These are phyloP conservation scores for Latrodectus hesperus DNA, from an alignment of 2,888 invertebrate genomes.

Conservation along the genomic window DNA sequence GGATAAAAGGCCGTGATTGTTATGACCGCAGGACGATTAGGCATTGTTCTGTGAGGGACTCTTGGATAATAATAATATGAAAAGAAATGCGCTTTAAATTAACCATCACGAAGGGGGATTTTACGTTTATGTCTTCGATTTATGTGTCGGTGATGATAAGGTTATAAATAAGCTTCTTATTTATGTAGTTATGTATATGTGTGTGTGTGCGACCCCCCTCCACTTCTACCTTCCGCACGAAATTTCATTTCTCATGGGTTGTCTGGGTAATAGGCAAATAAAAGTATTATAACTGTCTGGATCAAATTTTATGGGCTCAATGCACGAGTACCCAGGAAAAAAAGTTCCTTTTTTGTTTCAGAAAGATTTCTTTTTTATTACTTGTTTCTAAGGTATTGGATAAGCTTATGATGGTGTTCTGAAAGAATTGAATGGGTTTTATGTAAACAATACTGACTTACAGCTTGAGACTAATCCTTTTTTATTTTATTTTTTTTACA, in stretches of 20 bases:
- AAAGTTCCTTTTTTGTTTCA: background rate
- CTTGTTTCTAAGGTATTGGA: background rate
- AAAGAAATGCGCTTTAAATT: conserved; percentile 66
- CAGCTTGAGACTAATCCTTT: too few relatives aligned
- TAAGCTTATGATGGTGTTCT: conserved; percentile 1
- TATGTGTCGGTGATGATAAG: conserved; percentile 68
- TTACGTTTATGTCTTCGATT: conserved; percentile 66
- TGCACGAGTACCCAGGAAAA: conserved; percentile 36
- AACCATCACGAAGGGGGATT: conserved; percentile 57
- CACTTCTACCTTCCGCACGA: conserved; percentile 35
- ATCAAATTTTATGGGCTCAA: conserved; percentile 57
- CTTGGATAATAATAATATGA: conserved; percentile 35
- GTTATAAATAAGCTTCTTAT: conserved; percentile 66
- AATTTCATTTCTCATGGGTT: conserved; percentile 61
- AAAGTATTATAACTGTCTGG: conserved; percentile 68
- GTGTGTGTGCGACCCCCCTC: background rate
- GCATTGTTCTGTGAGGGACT: conserved; percentile 49
- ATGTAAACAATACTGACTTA: too few relatives aligned
- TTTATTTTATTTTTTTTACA: too few relatives aligned
- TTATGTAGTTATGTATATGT: conserved; percentile 65
- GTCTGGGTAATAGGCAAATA: conserved; percentile 64
- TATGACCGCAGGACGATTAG: conserved; percentile 47
- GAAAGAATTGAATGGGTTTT: conserved; percentile 8
- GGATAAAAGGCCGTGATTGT: conserved; percentile 58
- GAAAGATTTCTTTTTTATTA: too few relatives aligned